Conservation (phyloP, 1,140 invertebrate species). For the Ditylenchus dipsaci region DNA sequence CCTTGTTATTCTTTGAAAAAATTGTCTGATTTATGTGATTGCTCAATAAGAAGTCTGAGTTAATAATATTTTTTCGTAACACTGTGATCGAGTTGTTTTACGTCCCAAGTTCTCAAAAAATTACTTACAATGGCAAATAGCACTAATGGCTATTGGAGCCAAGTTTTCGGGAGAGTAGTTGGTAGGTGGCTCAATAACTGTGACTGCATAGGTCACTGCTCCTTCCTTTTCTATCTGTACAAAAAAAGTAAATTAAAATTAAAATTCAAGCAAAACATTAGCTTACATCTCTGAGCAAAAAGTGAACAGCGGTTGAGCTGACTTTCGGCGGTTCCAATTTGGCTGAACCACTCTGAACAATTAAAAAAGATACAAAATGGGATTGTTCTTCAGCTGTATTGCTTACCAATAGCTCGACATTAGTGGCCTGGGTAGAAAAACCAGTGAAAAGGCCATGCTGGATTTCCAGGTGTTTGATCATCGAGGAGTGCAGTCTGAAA, state of each 20-base stretch:
- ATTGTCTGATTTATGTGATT: no score
- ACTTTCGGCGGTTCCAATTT: conserved; percentile 15
- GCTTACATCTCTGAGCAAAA: conserved; percentile 33
- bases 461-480: conserved; percentile 32
- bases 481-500: conserved; percentile 26
- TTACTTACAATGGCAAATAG: conserved; percentile 24
- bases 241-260: not conserved
- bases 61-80: no score
- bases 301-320: conserved; percentile 36
- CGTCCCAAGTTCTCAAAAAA: not conserved
- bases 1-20: no score
- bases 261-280: conserved; percentile 6
- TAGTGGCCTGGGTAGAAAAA: conserved; percentile 20
- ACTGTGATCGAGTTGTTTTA: no score
- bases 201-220: not conserved
- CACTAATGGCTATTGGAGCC: conserved; percentile 32
- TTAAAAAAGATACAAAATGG: not conserved
- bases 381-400: not conserved
- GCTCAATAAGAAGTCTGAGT: no score
- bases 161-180: conserved; percentile 21
- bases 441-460: conserved; percentile 43
- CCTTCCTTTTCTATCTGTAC: not conserved
- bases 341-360: conserved; percentile 24
- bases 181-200: conserved; percentile 19
- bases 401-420: conserved; percentile 28